These are phyloP conservation scores for Copidosoma floridanum DNA, from an alignment of 1,140 invertebrate genomes.

Conservation along the genomic window DNA sequence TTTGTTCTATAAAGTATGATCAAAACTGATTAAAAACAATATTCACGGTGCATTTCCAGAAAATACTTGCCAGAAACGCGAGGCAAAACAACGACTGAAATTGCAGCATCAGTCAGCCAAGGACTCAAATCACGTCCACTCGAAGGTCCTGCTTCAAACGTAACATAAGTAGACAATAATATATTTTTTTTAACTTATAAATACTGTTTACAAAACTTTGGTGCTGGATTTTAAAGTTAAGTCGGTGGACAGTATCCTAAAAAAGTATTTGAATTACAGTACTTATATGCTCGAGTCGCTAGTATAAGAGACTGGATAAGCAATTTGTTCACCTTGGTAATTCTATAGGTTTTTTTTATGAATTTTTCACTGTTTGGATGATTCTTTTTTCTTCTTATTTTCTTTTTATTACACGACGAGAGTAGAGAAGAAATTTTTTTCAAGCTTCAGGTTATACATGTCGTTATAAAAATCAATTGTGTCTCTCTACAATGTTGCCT, in stretches of 20 bases:
- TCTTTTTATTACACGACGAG: too few species aligned
- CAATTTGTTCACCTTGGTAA: not conserved
- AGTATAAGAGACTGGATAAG: too few species aligned
- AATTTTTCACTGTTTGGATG: too few species aligned
- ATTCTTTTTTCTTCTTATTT: too few species aligned
- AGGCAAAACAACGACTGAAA: conserved; percentile 63
- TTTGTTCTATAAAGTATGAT: not conserved
- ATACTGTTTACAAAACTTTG: not conserved
- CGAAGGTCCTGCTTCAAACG: not conserved
- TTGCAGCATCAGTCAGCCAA: conserved; percentile 49
- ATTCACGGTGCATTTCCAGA: conserved; percentile 43
- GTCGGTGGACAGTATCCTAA: conserved; percentile 6
- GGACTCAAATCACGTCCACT: conserved; percentile 43
- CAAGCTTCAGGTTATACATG: too few species aligned
- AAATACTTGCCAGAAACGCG: conserved; percentile 72
- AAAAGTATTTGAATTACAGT: conserved; percentile 19
- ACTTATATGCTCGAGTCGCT: too few species aligned
- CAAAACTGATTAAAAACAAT: not conserved
- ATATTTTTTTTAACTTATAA: not conserved
- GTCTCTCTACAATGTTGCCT: too few species aligned
- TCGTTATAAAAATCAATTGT: too few species aligned
- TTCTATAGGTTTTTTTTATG: too few species aligned
- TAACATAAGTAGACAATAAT: too few species aligned
- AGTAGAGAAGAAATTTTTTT: too few species aligned
- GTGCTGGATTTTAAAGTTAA: too few species aligned